phyloP scores from a whole-genome alignment of 2,888 invertebrate species.

The Hecatera dysodea region DNA sequence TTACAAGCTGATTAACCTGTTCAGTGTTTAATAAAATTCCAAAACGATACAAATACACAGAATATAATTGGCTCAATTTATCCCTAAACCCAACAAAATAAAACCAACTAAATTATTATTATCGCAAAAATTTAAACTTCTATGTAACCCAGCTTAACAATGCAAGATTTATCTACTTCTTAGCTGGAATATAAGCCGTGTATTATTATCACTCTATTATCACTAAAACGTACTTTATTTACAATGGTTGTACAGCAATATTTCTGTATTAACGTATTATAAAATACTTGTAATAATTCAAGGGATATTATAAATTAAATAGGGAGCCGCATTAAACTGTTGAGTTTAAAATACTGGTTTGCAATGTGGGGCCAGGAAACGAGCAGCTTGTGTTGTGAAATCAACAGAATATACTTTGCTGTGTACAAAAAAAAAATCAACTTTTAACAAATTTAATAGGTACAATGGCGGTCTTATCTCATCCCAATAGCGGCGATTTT shows the following conservation, averaged over 20 bases:
- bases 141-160: constrained; percentile 40
- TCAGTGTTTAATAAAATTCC: neutral
- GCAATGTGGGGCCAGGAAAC: constrained; percentile 56
- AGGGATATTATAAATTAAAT: constrained; percentile 81
- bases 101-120: constrained; percentile 13
- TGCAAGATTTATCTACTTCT: constrained; percentile 38
- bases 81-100: constrained; percentile 12
- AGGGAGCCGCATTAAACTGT: constrained; percentile 81
- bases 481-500: too few relatives aligned
- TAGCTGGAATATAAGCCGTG: constrained; percentile 38
- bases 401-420: too few relatives aligned
- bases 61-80: neutral
- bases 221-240: constrained; percentile 61
- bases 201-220: constrained; percentile 48
- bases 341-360: constrained; percentile 79
- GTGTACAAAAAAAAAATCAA: too few relatives aligned
- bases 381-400: neutral
- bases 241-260: constrained; percentile 82
- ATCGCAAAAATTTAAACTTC: constrained; percentile 20
- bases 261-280: constrained; percentile 84
- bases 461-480: too few relatives aligned
- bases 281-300: constrained; percentile 87
- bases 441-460: too few relatives aligned
- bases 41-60: neutral
- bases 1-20: too few relatives aligned